phyloP scores from a whole-genome alignment of 2,797 vertebrate genomes.

The Melanogrammus aeglefinus region DNA sequence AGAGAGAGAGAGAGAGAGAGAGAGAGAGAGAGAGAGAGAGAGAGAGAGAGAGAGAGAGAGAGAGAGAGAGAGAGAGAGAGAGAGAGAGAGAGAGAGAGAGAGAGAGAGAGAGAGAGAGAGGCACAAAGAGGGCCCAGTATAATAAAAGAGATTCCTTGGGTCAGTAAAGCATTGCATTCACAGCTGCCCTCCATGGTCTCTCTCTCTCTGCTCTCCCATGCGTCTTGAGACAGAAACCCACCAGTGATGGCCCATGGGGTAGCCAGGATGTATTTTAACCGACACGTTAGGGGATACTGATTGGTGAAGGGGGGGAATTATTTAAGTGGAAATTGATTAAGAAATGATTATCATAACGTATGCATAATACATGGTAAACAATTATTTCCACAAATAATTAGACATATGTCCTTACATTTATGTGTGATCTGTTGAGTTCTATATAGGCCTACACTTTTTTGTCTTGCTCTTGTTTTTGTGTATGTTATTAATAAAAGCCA shows the following conservation, averaged over 20 bases:
- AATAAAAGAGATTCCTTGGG: conserved; percentile 86
- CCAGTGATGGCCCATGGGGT: conserved; percentile 36
- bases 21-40: conserved; percentile 65
- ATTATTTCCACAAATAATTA: not conserved
- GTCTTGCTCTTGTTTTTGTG: not conserved
- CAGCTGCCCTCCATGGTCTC: conserved; percentile 64
- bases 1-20: conserved; percentile 65
- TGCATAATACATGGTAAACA: not conserved
- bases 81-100: conserved; percentile 55
- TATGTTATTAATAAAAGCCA: not conserved
- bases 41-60: conserved; percentile 69
- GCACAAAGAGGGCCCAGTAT: conserved; percentile 75
- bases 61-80: conserved; percentile 63
- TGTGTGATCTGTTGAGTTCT: conserved; percentile 2
- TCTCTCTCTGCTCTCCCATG: conserved; percentile 40
- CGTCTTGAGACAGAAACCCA: conserved; percentile 57
- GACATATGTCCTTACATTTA: not conserved
- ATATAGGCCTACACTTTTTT: too few species aligned
- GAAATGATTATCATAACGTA: not conserved
- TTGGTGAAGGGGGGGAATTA: not conserved
- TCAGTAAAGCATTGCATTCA: conserved; percentile 84
- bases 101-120: conserved; percentile 35
- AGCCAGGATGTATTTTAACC: not conserved
- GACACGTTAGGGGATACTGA: not conserved
- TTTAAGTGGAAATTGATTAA: not conserved